Evolutionary conservation across 2,113 vertebrate species (phyloP), one percentile per base, ranked within the genome.

Genomic region (Laticauda laticaudata): DNA sequence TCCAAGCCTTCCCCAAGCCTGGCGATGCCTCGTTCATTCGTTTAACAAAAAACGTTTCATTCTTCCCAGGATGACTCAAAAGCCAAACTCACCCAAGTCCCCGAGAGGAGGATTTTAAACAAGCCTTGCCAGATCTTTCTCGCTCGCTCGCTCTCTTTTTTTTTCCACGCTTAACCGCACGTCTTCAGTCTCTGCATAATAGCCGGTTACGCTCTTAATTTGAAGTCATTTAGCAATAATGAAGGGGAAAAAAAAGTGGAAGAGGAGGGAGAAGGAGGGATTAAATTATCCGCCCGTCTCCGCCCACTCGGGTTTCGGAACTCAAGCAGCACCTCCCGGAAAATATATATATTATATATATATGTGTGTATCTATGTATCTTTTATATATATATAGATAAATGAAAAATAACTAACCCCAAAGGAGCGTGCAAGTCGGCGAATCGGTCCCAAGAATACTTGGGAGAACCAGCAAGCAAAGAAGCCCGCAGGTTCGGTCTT

Each of bases 301-400:
- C 29, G 3, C n/a, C 89, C 57, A 29, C 86, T 48, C 69, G 0
- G 0, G 51, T 95, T 96, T 95, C 93, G 69, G 87, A 92, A 92
- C 91, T 85, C 75, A 21, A 61, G 53, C 20, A 55, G 86, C 88
- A 93, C 93, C 86, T 90, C 59, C 61, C 93, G 81, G 9, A 2
- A 26, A 11, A 91, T 81, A 57, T 29, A 1, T 4, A 0, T 12
- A 2, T 39, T 39, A 39, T 39, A 39, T 26, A 9, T 4, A 4
- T 11, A 11, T 43, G n/a, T n/a, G n/a, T n/a, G n/a, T 43, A 43
- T 43, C 2, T 29, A 61, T 5, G 2, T 43, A 43, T 43, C 2
- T 43, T 43, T 43, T 43, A 91, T 81, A 61, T 29, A 10, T 4
- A 4, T 12, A 12, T n/a, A 64, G 1, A 39, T 39, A 39, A 15